These are phyloP conservation scores for Etheostoma cragini DNA, from an alignment of 2,113 vertebrate species.

Conservation along the genomic window DNA sequence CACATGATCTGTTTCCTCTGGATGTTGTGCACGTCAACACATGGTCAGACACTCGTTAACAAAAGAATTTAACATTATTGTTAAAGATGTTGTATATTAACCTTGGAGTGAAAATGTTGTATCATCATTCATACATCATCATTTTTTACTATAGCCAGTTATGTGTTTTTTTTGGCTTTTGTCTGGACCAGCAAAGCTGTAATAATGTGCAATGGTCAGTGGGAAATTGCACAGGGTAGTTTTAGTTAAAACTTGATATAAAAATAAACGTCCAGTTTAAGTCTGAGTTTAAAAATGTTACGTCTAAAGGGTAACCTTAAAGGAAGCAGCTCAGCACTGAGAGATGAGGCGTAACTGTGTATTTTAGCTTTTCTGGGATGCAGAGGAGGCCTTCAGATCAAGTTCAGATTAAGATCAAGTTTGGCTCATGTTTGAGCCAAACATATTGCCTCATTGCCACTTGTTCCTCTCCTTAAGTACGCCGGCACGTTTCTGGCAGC, in stretches of 20 bases:
- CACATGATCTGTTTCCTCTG: not conserved
- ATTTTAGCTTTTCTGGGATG: conserved; percentile 22
- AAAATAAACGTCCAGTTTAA: not conserved
- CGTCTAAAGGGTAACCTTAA: not conserved
- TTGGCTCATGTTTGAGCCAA: conserved; percentile 10
- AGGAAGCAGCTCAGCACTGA: not conserved
- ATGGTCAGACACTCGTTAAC: not conserved
- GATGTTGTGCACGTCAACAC: not conserved
- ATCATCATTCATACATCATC: not conserved
- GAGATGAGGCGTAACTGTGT: not conserved
- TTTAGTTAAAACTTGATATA: not conserved
- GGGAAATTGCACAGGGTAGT: too few species aligned
- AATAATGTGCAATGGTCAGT: not conserved
- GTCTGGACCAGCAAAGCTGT: not conserved
- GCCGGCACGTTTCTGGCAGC: conserved; percentile 62
- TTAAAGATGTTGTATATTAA: not conserved
- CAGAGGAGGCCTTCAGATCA: conserved; percentile 19
- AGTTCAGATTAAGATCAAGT: conserved; percentile 15
- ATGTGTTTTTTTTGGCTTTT: not conserved
- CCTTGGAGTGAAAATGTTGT: not conserved
- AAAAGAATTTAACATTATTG: not conserved
- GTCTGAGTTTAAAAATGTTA: not conserved
- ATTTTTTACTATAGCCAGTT: not conserved
- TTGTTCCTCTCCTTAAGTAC: conserved; percentile 43
- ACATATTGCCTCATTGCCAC: conserved; percentile 39